Evolutionary conservation across 1,140 invertebrate genomes (phyloP), one percentile per base, ranked within the genome.

Genomic region (Papilio glaucus): DNA sequence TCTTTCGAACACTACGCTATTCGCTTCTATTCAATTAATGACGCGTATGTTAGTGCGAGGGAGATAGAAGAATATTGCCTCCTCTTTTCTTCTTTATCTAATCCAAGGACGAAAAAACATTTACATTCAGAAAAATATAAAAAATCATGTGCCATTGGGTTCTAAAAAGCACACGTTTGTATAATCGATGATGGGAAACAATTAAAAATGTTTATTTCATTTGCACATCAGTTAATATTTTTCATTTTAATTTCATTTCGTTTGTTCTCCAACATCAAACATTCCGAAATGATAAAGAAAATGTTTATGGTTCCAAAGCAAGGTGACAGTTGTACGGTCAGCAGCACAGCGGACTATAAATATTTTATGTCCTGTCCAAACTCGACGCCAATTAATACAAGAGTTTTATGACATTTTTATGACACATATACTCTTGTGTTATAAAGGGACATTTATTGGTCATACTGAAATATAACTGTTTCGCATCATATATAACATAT

Each of bases 361-460:
- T 26, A 53, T 53, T 53, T 53, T 26, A 53, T 24, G 21, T 53
- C 49, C 49, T 53, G 49, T 53, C 21, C 49, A 53, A 53, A 53
- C 49, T 53, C 49, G 49, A 53, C 49, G 49, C 49, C 49, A 53
- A 53, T 53, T 53, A 53, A 53, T 53, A 53, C 24, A 53, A 4
- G 21, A 24, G 8, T 53, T 53, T 53, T 53, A 26, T 53, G 49
- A 53, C 49, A 24, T 53, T 53, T 53, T 53, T 53, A 53, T 53
- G 49, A 53, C 21, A 24, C 49, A 53, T 9, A 53, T 53, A 12
- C 49, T 53, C 49, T 53, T 53, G 49, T 53, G 49, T 53, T 53
- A 15, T 53, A 53, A 53, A 53, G 12, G 49, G 18, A 53, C 49
- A 53, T 53, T 53, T 53, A 53, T 53, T 26, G 21, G 21, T 24